These are phyloP conservation scores for Otolemur crassicaudatus DNA, from an alignment of 2,797 vertebrate species.

Conservation along the genomic window DNA sequence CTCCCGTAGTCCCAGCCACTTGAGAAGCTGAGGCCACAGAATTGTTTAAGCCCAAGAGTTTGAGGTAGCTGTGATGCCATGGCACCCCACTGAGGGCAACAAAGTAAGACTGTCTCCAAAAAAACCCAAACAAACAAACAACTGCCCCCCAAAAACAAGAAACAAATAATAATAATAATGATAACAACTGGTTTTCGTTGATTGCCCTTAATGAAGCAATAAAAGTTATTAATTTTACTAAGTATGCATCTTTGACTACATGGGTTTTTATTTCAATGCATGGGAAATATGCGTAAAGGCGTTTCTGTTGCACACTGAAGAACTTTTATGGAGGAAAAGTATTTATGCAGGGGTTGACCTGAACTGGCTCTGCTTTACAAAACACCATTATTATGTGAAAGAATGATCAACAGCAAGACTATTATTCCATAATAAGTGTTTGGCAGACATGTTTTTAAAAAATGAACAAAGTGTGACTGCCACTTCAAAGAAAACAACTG, in stretches of 20 bases:
- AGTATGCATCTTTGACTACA: not conserved
- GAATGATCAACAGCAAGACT: slow-evolving; percentile 9
- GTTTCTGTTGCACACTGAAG: not conserved
- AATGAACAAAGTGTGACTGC: slow-evolving; percentile 22
- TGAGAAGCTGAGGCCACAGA: too few relatives aligned
- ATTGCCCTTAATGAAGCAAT: slow-evolving; percentile 8
- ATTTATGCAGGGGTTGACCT: not conserved
- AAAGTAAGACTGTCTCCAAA: too few relatives aligned
- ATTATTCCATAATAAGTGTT: slow-evolving; percentile 32
- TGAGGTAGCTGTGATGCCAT: too few relatives aligned
- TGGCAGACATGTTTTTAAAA: slow-evolving; percentile 24
- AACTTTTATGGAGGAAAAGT: not conserved
- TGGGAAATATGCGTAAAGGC: not conserved
- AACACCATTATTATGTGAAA: slow-evolving; percentile 17
- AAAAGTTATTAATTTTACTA: not conserved
- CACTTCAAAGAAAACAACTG: slow-evolving; percentile 1
- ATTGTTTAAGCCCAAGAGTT: too few relatives aligned
- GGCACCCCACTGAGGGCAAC: too few relatives aligned
- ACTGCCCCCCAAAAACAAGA: too few relatives aligned
- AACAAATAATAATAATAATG: not conserved
- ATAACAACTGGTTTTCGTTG: not conserved
- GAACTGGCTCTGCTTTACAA: not conserved
- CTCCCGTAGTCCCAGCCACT: too few relatives aligned
- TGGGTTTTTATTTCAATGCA: not conserved
- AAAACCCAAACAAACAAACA: too few relatives aligned